Conservation (phyloP, 2,888 invertebrate species). For the Unio pictorum region DNA sequence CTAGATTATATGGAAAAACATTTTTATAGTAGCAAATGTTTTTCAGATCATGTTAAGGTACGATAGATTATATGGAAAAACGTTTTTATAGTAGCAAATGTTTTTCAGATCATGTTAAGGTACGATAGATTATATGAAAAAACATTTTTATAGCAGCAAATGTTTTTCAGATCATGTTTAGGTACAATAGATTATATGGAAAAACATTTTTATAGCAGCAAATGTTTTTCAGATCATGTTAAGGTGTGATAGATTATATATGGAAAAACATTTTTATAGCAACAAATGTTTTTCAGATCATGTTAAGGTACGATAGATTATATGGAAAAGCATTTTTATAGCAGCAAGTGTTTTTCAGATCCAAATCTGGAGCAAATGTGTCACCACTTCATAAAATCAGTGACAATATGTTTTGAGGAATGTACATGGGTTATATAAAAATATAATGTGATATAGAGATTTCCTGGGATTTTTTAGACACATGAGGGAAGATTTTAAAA, state of each 20-base stretch:
- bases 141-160: neutral
- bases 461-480: too few species aligned
- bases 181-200: conserved; percentile 74
- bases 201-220: neutral
- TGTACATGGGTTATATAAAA: too few species aligned
- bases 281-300: conserved; percentile 86
- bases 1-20: neutral
- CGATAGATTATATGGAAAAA: conserved; percentile 60
- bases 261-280: neutral
- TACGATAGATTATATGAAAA: conserved; percentile 69
- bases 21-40: conserved; percentile 67
- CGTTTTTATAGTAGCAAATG: neutral
- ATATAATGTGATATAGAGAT: too few species aligned
- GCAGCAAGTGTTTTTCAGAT: neutral
- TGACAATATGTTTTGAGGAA: too few species aligned
- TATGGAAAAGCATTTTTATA: neutral
- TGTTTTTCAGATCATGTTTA: conserved; percentile 94
- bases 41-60: conserved; percentile 95
- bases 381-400: too few species aligned
- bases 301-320: conserved; percentile 81
- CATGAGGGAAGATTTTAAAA: too few species aligned
- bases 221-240: conserved; percentile 90
- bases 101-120: conserved; percentile 96
- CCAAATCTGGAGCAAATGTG: too few species aligned
- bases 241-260: conserved; percentile 77